Conservation (phyloP, 2,113 vertebrate species). For the Machaerirhynchus nigripectus region DNA sequence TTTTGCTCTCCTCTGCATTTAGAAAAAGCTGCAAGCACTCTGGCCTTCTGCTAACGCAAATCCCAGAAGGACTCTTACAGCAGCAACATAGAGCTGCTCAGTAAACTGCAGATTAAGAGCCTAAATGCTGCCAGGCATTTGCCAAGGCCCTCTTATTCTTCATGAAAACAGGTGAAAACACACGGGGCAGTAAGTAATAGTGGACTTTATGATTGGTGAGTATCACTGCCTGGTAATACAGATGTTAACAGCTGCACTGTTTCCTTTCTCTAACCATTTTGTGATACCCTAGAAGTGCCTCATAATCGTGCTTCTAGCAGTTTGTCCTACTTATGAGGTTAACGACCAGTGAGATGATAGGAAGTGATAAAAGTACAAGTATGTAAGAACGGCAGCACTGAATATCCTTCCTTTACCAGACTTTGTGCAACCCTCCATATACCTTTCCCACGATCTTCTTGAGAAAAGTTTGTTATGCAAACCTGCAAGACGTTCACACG, state of each 20-base stretch:
- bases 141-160: neutral
- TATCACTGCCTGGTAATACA: neutral
- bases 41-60: neutral
- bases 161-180: neutral
- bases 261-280: conserved; percentile 53
- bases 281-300: conserved; percentile 23
- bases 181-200: neutral
- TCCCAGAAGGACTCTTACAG: neutral
- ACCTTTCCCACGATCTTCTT: conserved; percentile 22
- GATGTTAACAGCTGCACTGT: conserved; percentile 25
- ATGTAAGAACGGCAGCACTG: conserved; percentile 32
- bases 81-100: neutral
- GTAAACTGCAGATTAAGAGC: neutral
- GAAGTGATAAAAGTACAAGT: conserved; percentile 66
- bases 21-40: neutral
- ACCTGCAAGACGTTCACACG: conserved; percentile 63
- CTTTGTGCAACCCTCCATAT: neutral
- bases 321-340: conserved; percentile 72
- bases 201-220: neutral
- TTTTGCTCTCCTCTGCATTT: neutral
- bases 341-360: conserved; percentile 68
- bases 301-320: conserved; percentile 6
- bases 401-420: conserved; percentile 64
- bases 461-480: conserved; percentile 44
- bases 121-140: neutral